Conservation (phyloP, 2,113 vertebrate species). For the Trogon surrucura region DNA sequence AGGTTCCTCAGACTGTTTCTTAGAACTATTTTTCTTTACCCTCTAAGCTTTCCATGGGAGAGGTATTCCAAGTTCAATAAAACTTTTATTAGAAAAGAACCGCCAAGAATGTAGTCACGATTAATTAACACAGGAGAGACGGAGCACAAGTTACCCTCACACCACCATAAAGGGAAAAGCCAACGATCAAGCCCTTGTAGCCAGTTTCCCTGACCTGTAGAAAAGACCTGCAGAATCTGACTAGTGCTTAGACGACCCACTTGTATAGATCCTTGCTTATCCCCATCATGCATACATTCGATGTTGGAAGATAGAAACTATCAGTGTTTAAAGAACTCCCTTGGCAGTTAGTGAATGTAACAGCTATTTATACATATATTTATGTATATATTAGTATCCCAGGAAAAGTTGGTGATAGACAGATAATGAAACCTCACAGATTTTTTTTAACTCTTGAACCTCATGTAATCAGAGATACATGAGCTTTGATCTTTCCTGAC, state of each 20-base stretch:
- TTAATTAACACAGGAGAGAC: neutral
- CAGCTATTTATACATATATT: neutral
- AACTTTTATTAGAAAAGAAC: neutral
- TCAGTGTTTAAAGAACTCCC: neutral
- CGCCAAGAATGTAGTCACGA: neutral
- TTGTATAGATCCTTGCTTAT: neutral
- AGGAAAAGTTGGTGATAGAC: neutral
- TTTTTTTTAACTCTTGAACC: neutral
- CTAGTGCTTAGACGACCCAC: neutral
- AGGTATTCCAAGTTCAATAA: neutral
- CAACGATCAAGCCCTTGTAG: neutral
- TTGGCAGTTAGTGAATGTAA: neutral
- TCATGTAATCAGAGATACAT: neutral
- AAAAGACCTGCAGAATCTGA: neutral
- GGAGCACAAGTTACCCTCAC: neutral
- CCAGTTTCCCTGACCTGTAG: neutral
- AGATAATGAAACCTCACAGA: neutral
- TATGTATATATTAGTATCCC: fast-evolving
- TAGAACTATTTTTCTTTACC: neutral
- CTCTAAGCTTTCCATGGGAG: neutral
- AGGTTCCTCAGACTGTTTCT: neutral
- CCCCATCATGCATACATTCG: neutral
- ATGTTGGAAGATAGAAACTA: neutral
- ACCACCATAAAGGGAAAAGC: neutral
- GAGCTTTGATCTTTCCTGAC: neutral